Base-by-base conservation (phyloP, 2,797 vertebrate species). In the Chelmon rostratus region DNA sequence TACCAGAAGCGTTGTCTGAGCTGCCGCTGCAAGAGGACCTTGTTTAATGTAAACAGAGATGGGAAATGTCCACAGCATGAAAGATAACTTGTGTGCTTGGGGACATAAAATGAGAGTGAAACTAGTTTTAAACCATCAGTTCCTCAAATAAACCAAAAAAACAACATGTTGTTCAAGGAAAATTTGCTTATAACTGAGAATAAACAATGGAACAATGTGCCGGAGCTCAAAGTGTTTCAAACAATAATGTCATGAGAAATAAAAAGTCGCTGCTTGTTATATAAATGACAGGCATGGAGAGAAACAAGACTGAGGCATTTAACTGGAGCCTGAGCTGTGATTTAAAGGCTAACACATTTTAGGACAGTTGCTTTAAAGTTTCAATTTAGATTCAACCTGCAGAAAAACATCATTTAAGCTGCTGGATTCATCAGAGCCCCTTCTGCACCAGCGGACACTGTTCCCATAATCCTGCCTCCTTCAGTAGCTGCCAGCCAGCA, bases 41-140 rank as follows among this genome's bases (percentile, higher is more conserved):
- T 16, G 2, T 73, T 68, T 67, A 16, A 54, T 73, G 64, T 70
- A 80, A 82, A 71, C 31, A 80, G 53, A 71, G 28, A 19, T 75
- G 64, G 69, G 52, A 54, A 65, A 64, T 82, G 59, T 54, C 33
- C 62, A 57, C 68, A 65, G 67, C 33, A 5, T 12, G 25, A 38
- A 63, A 11, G 49, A 68, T 38, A 52, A 33, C 53, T 42, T 13
- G 12, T 44, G 25, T 62, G 61, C 76, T 63, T 35, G 35, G 42
- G 74, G 71, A 80, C 47, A 53, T 76, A 54, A 74, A 83, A 66
- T 50, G 19, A 0, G 21, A 68, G 44, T 28, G 15, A 53, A 59
- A 65, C 44, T 54, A 28, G 38, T 37, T 64, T 69, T 67, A 73
- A 83, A 69, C 35, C 42, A 53, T 23, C 40, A 31, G 25, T 53